Evolutionary conservation across 35 echinoderm and acorn worm species (phyloP).

Genomic region (Anneissia japonica): DNA sequence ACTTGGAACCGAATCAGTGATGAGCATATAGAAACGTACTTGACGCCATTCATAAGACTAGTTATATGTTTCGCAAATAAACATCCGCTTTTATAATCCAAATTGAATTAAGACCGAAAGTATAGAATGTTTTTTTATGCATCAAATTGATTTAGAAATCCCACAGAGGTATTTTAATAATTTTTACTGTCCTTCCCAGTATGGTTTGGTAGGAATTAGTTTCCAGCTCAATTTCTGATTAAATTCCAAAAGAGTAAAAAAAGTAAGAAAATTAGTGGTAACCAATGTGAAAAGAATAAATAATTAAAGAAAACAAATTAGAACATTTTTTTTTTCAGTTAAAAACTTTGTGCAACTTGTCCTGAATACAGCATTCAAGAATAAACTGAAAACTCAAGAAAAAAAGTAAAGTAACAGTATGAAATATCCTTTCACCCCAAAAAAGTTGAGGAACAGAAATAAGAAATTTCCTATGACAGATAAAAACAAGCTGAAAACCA

Average conservation of each 20-base stretch:
- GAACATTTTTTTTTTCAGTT: not conserved
- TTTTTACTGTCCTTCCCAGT: no score
- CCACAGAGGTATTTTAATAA: no score
- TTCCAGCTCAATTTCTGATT: not conserved
- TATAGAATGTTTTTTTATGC: no score
- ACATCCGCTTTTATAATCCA: no score
- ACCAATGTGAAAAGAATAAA: not conserved
- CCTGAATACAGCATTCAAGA: not conserved
- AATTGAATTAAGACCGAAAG: no score
- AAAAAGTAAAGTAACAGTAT: not conserved
- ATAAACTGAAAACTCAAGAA: not conserved
- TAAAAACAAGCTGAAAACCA: not conserved
- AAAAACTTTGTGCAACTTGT: not conserved
- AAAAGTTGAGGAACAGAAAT: slow-evolving; percentile 1
- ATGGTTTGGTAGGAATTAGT: no score
- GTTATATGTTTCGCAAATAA: no score
- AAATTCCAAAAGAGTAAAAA: not conserved
- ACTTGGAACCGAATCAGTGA: not conserved
- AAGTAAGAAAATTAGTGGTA: not conserved
- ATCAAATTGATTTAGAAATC: no score
- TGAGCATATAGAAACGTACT: no score
- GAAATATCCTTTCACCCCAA: slow-evolving; percentile 10
- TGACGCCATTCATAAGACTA: no score
- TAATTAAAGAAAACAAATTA: not conserved
- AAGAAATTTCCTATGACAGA: not conserved